Conservation (phyloP, 2,113 vertebrate genomes). For the Pollimyrus isidori region DNA sequence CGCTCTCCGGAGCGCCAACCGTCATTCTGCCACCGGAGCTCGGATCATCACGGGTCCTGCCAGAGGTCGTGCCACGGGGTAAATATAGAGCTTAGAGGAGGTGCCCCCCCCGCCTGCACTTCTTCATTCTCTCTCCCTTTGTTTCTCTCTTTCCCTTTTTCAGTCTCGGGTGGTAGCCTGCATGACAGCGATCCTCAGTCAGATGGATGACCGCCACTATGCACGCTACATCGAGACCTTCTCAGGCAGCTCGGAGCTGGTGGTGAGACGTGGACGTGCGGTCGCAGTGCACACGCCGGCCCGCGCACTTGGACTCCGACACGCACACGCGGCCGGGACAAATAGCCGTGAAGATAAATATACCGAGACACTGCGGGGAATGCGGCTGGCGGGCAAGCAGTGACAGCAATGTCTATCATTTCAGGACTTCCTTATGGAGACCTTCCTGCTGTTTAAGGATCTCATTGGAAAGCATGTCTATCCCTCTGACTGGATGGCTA, state of each 20-base stretch:
- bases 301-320: background rate
- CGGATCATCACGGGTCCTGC: background rate
- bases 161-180: conserved; percentile 93
- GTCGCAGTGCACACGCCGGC: background rate
- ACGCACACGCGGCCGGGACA: background rate
- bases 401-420: conserved; percentile 22
- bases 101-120: background rate
- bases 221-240: conserved; percentile 87
- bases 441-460: conserved; percentile 91
- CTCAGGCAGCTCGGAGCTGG: conserved; percentile 71
- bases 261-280: conserved; percentile 67
- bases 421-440: conserved; percentile 97
- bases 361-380: background rate
- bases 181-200: conserved; percentile 91
- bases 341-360: background rate
- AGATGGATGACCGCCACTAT: conserved; percentile 90
- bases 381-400: background rate
- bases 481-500: conserved; percentile 91
- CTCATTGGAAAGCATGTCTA: conserved; percentile 94
- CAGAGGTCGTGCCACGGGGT: background rate
- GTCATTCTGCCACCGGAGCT: background rate
- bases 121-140: conserved; percentile 24
- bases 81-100: background rate
- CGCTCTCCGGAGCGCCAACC: background rate
- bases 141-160: conserved; percentile 36